These are phyloP conservation scores for Cheilosia vulpina DNA, from an alignment of 2,888 invertebrate species.

Conservation along the genomic window DNA sequence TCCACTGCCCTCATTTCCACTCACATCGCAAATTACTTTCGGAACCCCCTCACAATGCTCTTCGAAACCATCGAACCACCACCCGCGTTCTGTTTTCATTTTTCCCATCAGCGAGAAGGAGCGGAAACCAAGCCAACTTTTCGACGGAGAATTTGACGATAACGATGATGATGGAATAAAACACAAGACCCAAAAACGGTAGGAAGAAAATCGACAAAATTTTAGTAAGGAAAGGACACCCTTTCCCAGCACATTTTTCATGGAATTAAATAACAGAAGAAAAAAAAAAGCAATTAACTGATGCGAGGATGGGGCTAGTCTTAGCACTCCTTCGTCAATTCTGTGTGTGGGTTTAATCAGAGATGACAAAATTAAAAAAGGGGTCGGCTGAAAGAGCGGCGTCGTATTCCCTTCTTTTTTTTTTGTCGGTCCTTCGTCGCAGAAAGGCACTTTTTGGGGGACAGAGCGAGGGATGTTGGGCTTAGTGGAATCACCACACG, in stretches of 20 bases:
- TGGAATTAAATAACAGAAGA: slow-evolving; percentile 33
- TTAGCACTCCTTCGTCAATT: slow-evolving; percentile 15
- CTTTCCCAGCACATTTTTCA: slow-evolving; percentile 37
- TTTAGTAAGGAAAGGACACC: slow-evolving; percentile 68
- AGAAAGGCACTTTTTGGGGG: slow-evolving; percentile 12
- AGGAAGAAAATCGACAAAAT: slow-evolving; percentile 52
- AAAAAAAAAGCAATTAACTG: slow-evolving; percentile 69
- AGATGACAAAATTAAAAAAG: slow-evolving; percentile 72
- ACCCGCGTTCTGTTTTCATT: slow-evolving; percentile 61
- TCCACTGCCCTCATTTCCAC: slow-evolving; percentile 68
- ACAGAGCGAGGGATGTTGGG: slow-evolving; percentile 4
- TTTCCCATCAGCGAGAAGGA: slow-evolving; percentile 25
- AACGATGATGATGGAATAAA: slow-evolving; percentile 71
- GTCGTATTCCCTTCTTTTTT: slow-evolving; percentile 40
- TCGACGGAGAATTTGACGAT: slow-evolving; percentile 9
- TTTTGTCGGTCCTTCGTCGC: slow-evolving; percentile 27
- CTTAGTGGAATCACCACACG: slow-evolving; percentile 40
- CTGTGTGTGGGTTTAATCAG: slow-evolving; percentile 56
- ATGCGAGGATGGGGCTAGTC: slow-evolving; percentile 53
- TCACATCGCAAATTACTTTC: slow-evolving; percentile 72
- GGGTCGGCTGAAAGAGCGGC: slow-evolving; percentile 63
- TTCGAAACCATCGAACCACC: slow-evolving; percentile 42
- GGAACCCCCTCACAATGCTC: slow-evolving; percentile 43
- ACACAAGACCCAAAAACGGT: slow-evolving; percentile 60
- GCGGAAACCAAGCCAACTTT: slow-evolving; percentile 54